A percentile compares a stretch with the other conserved stretches of the same genome.
Conservation (phyloP, 2,113 vertebrate genomes). For the Euleptes europaea region DNA sequence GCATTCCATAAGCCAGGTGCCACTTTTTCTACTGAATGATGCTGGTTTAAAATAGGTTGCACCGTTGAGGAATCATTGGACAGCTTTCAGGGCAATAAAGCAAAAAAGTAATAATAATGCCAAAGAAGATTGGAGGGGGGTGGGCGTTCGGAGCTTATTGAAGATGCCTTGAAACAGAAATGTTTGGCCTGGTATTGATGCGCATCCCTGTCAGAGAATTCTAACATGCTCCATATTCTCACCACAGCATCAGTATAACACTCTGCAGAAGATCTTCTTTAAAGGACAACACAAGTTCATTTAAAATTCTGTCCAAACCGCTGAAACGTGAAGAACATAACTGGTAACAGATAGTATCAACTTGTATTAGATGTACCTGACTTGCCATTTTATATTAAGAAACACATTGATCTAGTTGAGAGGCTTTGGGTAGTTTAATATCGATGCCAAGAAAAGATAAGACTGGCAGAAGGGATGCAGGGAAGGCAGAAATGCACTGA, state of each 20-base stretch:
- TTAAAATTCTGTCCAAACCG: not conserved
- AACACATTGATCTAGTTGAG: not conserved
- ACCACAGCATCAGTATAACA: not conserved
- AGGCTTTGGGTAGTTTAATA: not conserved
- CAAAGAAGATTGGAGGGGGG: not conserved
- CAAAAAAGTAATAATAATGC: not conserved
- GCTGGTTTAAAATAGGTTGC: not conserved
- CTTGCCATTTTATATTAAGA: not conserved
- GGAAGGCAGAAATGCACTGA: not conserved
- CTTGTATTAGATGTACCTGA: accelerated
- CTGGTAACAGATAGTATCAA: not conserved
- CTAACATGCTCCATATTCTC: not conserved
- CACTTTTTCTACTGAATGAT: slow-evolving; percentile 21
- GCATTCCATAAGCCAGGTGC: too few species aligned
- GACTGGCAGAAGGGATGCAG: not conserved
- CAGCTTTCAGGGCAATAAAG: not conserved
- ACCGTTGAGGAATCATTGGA: not conserved
- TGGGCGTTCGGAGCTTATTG: not conserved
- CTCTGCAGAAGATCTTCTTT: not conserved
- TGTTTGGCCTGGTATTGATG: not conserved
- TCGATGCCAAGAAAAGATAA: not conserved
- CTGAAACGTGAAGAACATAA: not conserved
- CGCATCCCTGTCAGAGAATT: not conserved
- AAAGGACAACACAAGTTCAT: not conserved
- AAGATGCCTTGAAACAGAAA: not conserved